Percentiles rank a stretch among this genome's conserved stretches.
These are phyloP conservation scores for Heliconius nattereri DNA, from an alignment of 1,140 invertebrate species.

Conservation along the genomic window DNA sequence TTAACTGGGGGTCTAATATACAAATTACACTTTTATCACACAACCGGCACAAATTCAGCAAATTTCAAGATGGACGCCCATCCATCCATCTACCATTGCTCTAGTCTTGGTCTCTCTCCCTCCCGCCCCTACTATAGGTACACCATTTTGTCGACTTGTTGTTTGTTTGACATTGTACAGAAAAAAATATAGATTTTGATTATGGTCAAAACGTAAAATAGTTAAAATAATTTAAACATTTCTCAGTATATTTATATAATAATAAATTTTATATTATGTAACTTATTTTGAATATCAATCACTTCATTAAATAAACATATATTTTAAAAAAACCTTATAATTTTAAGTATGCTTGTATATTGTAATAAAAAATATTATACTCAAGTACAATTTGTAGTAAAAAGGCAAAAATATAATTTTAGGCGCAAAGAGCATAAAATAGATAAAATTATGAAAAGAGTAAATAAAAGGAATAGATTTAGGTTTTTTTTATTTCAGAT, in stretches of 20 bases:
- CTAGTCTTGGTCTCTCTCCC: constrained; percentile 48
- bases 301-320: too few species aligned
- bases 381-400: too few species aligned
- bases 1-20: constrained; percentile 72
- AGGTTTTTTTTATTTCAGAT: too few species aligned
- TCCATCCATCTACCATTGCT: constrained; percentile 66
- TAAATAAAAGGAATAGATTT: too few species aligned
- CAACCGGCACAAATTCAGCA: constrained; percentile 80
- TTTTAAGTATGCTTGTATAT: too few species aligned
- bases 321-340: too few species aligned
- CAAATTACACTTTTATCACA: constrained; percentile 79
- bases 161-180: constrained; percentile 32
- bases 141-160: constrained; percentile 29
- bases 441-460: too few species aligned
- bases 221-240: background rate
- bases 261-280: too few species aligned
- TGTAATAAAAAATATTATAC: too few species aligned
- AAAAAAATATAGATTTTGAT: constrained; percentile 10
- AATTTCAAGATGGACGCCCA: constrained; percentile 82
- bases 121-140: constrained; percentile 38
- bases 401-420: too few species aligned
- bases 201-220: background rate
- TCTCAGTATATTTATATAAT: background rate
- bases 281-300: too few species aligned
- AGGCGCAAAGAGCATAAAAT: too few species aligned